Base-by-base conservation (phyloP, 2,113 vertebrate genomes). In the Poecilia latipinna region DNA sequence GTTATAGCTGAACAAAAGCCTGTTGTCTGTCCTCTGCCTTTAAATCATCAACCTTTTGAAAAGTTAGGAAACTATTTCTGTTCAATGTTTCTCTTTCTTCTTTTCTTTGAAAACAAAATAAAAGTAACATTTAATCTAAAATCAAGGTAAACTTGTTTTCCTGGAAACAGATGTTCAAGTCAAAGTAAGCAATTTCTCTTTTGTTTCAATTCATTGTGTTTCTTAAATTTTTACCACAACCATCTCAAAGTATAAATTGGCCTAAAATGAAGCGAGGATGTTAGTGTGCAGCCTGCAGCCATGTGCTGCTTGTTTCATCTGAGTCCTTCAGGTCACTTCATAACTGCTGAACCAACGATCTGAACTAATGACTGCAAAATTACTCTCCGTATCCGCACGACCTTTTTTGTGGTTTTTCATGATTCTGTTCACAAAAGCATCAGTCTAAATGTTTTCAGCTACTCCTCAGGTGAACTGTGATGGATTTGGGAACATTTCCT, bases 21-120 rank as follows among this genome's bases (percentile, higher is more conserved):
- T 61, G 57, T 42, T 26, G 13, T 22, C 67, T 48, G 17, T 3
- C 12, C 28, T 75, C n/a, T 48, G 33, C 15, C 44, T 48, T 19
- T 48, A 19, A 48, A 35, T 66, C 75, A 35, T 67, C 31, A 69
- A 42, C 68, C 75, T 74, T 76, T 26, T 70, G 48, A 5, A 11
- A 24, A 24, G 11, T 65, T 65, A 63, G 0, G 7, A 65, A 28
- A 61, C 60, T 68, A 24, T 0, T 12, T 26, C 8, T 54, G 68
- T 29, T 61, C 65, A 33, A 4, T n/a, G n/a, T 61, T 37, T 5
- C 4, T 12, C 12, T 62, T 3, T 79, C 4, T 0, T 68, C 64
- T 37, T 66, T 1, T 73, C 12, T 54, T 70, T 12, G 32, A 17
- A 29, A 44, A 29, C 39, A 24, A 12, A 42, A 42, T 35, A 39